Conservation (phyloP, 2,113 vertebrate genomes). For the Callaeas wilsoni region DNA sequence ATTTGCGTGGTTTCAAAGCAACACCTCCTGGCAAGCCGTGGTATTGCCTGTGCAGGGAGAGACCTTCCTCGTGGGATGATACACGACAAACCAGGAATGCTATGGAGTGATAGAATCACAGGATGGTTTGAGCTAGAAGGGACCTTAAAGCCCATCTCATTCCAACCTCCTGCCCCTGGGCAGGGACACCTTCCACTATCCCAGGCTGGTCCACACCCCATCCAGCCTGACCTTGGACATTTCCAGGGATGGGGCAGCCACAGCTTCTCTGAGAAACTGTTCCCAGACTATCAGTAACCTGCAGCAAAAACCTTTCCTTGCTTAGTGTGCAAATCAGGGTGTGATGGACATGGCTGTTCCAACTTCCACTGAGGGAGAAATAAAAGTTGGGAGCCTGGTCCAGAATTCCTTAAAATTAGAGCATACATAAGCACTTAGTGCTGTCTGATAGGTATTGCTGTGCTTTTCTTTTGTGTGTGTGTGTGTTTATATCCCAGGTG, state of each 20-base stretch:
- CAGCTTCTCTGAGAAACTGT: neutral
- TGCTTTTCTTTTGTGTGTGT: neutral
- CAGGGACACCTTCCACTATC: neutral
- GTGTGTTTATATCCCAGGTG: neutral
- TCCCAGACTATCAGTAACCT: neutral
- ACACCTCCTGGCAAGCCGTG: conserved; percentile 35
- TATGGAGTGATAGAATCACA: neutral
- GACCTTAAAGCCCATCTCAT: neutral
- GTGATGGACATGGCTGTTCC: rapidly evolving
- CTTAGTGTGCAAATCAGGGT: rapidly evolving
- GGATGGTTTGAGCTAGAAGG: neutral
- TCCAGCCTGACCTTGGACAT: too few relatives aligned
- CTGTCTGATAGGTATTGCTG: neutral
- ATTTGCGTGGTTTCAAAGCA: neutral
- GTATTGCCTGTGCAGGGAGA: neutral
- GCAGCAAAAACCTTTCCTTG: neutral
- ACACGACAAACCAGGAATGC: neutral
- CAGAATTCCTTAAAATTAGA: neutral
- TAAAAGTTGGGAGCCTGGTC: rapidly evolving
- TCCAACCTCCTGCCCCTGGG: neutral
- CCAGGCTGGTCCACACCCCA: neutral
- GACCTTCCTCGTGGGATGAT: neutral
- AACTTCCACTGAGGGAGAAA: neutral
- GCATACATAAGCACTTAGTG: neutral
- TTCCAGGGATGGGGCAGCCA: neutral